Evolutionary conservation across 2,888 invertebrate genomes (phyloP).

Genomic region (Cotesia congregata): DNA sequence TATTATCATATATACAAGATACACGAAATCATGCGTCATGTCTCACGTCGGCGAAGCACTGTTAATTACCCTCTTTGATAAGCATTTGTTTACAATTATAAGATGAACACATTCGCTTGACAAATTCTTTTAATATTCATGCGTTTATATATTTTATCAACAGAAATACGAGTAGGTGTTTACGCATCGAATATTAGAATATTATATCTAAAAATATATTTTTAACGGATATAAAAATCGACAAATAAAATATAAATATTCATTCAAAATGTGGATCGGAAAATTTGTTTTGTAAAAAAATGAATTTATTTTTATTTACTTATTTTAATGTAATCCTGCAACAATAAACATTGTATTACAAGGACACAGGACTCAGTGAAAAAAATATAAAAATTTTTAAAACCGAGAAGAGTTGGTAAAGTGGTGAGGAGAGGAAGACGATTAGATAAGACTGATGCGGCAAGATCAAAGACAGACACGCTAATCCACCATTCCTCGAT

Average conservation of each 20-base stretch:
- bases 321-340: neutral
- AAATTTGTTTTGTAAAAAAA: neutral
- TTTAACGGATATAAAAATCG: no score
- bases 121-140: neutral
- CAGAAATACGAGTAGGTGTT: neutral
- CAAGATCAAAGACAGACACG: slow-evolving; percentile 68
- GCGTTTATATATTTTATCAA: slow-evolving; percentile 7
- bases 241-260: no score
- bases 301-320: neutral
- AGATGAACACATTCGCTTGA: slow-evolving; percentile 6
- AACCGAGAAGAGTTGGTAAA: slow-evolving; percentile 49
- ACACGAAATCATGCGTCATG: slow-evolving; percentile 50
- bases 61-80: slow-evolving; percentile 52
- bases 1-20: slow-evolving; percentile 50
- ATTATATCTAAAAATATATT: no score
- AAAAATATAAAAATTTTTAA: slow-evolving; percentile 22
- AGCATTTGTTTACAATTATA: slow-evolving; percentile 42
- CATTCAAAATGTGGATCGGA: no score
- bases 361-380: slow-evolving; percentile 23
- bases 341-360: neutral
- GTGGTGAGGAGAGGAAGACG: slow-evolving; percentile 55
- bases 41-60: slow-evolving; percentile 44
- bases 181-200: no score
- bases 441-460: slow-evolving; percentile 69
- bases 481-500: slow-evolving; percentile 70